Evolutionary conservation across 1,140 invertebrate genomes (phyloP), one percentile per base, ranked within the genome.

Genomic region (Tyrophagus putrescentiae): DNA sequence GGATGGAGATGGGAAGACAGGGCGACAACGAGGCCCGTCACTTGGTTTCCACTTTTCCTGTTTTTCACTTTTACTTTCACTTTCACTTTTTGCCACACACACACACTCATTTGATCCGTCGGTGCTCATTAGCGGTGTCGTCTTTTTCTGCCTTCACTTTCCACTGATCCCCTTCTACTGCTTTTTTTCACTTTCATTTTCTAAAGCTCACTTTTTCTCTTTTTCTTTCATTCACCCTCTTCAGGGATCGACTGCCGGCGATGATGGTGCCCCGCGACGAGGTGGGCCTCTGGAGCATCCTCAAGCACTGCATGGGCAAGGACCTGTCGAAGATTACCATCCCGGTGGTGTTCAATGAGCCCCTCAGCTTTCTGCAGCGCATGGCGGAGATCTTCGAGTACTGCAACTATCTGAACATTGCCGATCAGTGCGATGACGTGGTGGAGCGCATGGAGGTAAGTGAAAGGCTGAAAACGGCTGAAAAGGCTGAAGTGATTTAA

Each of bases 301-400:
- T 96, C 64, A 91, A 90, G 75, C 86, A 88, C 71, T 91, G 87
- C 68, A 84, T 96, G 67, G 89, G 91, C 65, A 94, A 94, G 77
- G 92, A 96, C 72, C 76, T 97, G 52, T 92, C 88, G 67, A 94
- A 95, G 75, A 93, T 96, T 67, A 90, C 91, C 7, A 95, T 97
- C 90, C 93, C 93, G 29, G 87, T 97, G 36, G 82, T 89, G 50
- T 92, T 96, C 73, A 97, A 97, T 73, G 93, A 98, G 74, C 93
- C 93, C 0, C 74, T 97, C 33, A 64, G 85, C 65, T 96, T 97
- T 72, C 79, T 97, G 6, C 91, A 97, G 76, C 77, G 93, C 62
- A 82, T 97, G 69, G 80, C 88, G 16, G 93, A 97, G 75, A 91
- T 93, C 69, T 82, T 96, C 80, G 91, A 96, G 72, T 97, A 97